A percentile compares a stretch with the other conserved stretches of the same genome.
Evolutionary conservation across 1,140 invertebrate species (phyloP).

Genomic region (Plodia interpunctella): DNA sequence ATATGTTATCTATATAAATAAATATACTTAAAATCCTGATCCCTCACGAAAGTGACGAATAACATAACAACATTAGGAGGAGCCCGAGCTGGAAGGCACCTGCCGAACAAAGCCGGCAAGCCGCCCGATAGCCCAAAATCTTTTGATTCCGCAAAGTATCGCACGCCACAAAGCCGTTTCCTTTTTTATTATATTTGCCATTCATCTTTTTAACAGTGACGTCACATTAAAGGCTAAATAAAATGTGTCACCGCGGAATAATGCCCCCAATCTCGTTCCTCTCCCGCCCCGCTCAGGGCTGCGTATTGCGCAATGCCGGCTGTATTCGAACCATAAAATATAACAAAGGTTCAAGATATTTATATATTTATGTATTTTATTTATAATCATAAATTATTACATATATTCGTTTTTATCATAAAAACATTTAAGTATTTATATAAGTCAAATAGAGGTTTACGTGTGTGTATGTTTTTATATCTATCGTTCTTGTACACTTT

Average conservation of each 20-base stretch:
- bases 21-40: neutral
- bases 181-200: constrained; percentile 29
- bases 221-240: constrained; percentile 29
- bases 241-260: constrained; percentile 25
- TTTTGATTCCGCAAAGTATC: constrained; percentile 20
- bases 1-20: neutral
- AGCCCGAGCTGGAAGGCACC: neutral
- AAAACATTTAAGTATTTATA: no score
- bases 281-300: neutral
- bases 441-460: no score
- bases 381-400: no score
- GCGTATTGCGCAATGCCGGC: no score
- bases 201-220: constrained; percentile 29
- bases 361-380: no score
- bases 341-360: no score
- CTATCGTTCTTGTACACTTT: no score
- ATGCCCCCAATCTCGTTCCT: constrained; percentile 15
- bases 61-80: neutral
- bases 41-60: neutral
- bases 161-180: constrained; percentile 20
- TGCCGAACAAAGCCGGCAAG: neutral
- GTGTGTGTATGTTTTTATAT: no score
- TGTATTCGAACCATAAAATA: no score
- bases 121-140: constrained; percentile 14
- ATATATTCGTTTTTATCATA: no score